A percentile compares a stretch with the other conserved stretches of the same genome.
Conservation (phyloP, 2,888 invertebrate species). For the Mantis religiosa region DNA sequence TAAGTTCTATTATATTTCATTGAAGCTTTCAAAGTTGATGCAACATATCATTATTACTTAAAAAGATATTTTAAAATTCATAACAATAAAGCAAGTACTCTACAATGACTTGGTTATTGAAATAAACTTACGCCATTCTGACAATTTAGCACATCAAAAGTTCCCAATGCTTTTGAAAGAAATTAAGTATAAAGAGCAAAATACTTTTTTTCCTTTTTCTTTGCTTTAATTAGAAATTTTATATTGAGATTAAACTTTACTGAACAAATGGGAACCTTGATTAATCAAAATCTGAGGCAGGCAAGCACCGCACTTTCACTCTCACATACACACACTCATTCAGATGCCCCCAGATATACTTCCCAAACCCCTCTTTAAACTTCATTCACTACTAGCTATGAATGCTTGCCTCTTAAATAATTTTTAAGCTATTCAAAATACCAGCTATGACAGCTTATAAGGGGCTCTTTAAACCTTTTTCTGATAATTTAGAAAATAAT, state of each 20-base stretch:
- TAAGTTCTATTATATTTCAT: not conserved
- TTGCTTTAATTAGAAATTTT: no score
- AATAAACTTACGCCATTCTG: conserved; percentile 19
- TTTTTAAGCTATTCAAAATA: not conserved
- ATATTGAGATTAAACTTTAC: not conserved
- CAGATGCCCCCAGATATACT: not conserved
- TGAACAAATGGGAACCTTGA: not conserved
- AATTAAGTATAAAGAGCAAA: not conserved
- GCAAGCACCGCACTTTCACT: conserved; percentile 14
- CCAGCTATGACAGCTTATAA: not conserved
- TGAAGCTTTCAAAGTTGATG: not conserved
- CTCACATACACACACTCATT: conserved; percentile 7
- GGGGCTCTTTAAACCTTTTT: not conserved
- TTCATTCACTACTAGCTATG: conserved; percentile 7
- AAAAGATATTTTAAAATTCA: not conserved
- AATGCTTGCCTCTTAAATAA: conserved; percentile 9
- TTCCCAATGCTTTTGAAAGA: not conserved
- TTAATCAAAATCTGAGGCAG: not conserved
- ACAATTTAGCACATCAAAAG: not conserved
- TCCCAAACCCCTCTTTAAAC: not conserved
- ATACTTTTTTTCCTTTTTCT: no score
- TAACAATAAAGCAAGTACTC: not conserved
- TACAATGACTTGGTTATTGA: not conserved
- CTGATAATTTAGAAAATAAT: not conserved
- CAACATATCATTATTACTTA: not conserved